Base-by-base conservation (phyloP, 2,888 invertebrate genomes). In the Eristalinus sepulchralis region DNA sequence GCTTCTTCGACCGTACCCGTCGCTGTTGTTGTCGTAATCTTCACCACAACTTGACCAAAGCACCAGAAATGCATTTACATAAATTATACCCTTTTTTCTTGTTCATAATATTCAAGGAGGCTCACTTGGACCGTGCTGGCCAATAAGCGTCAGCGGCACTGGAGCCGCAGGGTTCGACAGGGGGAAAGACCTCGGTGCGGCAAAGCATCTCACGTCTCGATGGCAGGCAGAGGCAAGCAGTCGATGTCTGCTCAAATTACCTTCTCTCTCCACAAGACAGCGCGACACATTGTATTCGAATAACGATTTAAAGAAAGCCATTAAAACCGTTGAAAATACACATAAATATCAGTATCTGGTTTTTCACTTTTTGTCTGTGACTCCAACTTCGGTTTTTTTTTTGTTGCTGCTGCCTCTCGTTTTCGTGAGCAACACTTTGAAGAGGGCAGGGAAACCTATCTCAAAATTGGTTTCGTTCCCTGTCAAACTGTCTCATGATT, bases 61-160 rank as follows among this genome's bases (percentile, higher is more conserved):
- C 73, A 88, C 62, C 72, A 80, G 73, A 89, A 89, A 89, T 64
- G 83, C 84, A 91, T 91, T 91, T 90, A 90, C 91, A 91, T 91
- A 91, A 91, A 91, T 91, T 91, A 91, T 90, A 88, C 88, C 88
- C 89, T 89, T 88, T 88, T 90, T 89, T 76, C 60, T 36, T 73
- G 31, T 83, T 72, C 53, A 66, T 77, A 64, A 24, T 72, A 71
- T 47, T 17, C 47, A 47, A 47, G 47, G 47, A 47, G 47, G 8
- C 47, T 17, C 57, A 57, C 57, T 24, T 24, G 57, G 57, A 24
- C 57, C 24, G 57, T 11, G 24, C 8, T 47, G 47, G 17, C 47
- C 47, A 47, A 47, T 47, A 47, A 47, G 76, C 62, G 63, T 60
- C 66, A 24, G 31, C 84, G 47, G 17, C 47, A 47, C 81, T 68